Base-by-base conservation (phyloP, 2,888 invertebrate species). In the Girardia tigrina region DNA sequence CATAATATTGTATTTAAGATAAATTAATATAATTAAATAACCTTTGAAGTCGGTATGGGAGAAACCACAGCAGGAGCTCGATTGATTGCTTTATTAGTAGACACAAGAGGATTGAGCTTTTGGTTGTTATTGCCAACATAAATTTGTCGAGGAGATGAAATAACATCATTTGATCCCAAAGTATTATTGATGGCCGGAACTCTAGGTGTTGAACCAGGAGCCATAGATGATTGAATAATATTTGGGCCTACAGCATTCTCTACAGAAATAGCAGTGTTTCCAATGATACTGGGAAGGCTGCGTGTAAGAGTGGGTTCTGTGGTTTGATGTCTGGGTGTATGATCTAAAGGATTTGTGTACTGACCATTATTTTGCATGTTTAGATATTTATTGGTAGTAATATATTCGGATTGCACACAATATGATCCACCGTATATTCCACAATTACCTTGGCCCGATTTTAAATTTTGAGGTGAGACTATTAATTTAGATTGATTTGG, bases 21-120 rank as follows among this genome's bases (percentile, higher is more conserved):
- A n/a, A n/a, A n/a, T n/a, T n/a, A n/a, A n/a, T n/a, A n/a, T n/a
- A n/a, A n/a, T n/a, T n/a, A n/a, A n/a, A n/a, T n/a, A n/a, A 56
- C 56, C 56, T 56, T 56, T 56, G 56, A 56, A 23, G 56, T 56
- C n/a, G 56, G 56, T 12, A 56, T n/a, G n/a, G 56, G 56, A 56
- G 56, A 56, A 20, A 56, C 23, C 20, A 23, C 56, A 56, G 56
- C 56, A 20, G n/a, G 56, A 23, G 6, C 23, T 56, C 56, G 56
- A 56, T 16, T 56, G 56, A 56, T 56, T 20, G 56, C 20, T 56
- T 23, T 56, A 2, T n/a, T n/a, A 20, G 56, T 56, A 36, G 36
- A 36, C 36, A 36, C 16, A 8, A 36, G 16, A 2, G 56, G 56
- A 56, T 56, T 56, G 56, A 56, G 56, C 56, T 56, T 56, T 56